Evolutionary conservation across 2,797 vertebrate genomes (phyloP), one percentile per base, ranked within the genome.

Genomic region (Eulemur mongoz): DNA sequence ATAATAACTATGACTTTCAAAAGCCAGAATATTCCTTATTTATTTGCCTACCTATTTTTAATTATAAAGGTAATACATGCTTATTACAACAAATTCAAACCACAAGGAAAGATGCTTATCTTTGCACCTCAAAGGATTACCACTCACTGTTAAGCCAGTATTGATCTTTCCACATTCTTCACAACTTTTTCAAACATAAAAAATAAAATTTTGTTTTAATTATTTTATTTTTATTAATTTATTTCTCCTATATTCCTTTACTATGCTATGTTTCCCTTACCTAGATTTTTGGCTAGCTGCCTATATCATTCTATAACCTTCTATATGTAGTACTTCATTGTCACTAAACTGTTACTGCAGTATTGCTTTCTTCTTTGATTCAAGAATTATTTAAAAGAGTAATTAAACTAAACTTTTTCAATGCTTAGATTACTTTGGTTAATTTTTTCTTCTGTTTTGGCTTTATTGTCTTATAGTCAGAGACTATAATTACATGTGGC

Each of bases 21-120:
- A 95, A 83, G 35, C 22, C 32, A 83, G 9, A 67, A 78, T 88
- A 23, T 83, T 83, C 76, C 30, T 93, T 81, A 40, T 65, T 63
- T 84, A n/a, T 87, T 83, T 91, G 32, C 54, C 70, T 82, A 61
- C 15, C 20, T 85, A 54, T 72, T 79, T 91, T 84, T 32, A 94
- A 61, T 94, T 91, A 76, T 11, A 79, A 94, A 84, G 61, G 12
- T 85, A 70, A 69, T 69, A 27, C 50, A 70, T 45, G 3, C 15
- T 79, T 67, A 25, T 76, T 69, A 45, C 52, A 85, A 67, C 30
- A 75, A 84, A 76, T 52, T 80, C 22, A 65, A 86, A 61, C 5
- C 52, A 43, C n/a, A 89, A 57, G 81, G 50, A 80, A 94, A 72
- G 38, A 35, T 35, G 12, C 35, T 43, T 80, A 20, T 54, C 25